Evolutionary conservation across 2,888 invertebrate genomes (phyloP), one percentile per base, ranked within the genome.

Genomic region (Coremacera marginata): DNA sequence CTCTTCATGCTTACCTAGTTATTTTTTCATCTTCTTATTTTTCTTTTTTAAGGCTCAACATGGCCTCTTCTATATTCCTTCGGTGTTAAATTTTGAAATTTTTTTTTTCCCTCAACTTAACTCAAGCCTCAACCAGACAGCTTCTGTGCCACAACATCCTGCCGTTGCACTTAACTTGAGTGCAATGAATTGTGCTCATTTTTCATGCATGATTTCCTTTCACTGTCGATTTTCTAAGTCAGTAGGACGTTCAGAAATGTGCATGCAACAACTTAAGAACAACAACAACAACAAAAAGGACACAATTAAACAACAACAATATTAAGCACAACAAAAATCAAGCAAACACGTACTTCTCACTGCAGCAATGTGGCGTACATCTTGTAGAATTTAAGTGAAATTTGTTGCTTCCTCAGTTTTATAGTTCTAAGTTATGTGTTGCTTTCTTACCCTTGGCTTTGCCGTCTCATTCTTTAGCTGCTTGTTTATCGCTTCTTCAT

Each of bases 161-260:
- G 16, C 49, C 22, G 67, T 22, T 44, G 49, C 67, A 67, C 67
- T 67, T 49, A 44, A n/a, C 22, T 16, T 14, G 49, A 70, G 70
- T 70, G 51, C 70, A 70, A 70, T 70, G 70, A 52, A 70, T 70
- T 70, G 52, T 52, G 70, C 52, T 70, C 22, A 70, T 70, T 52
- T 52, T 51, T 70, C 51, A 70, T 70, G 70, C 51, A 70, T 70
- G 70, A 70, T 67, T 62, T 27, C 14, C 22, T 25, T 67, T 67
- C 44, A 67, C 67, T 67, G 67, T 67, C 67, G 67, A 67, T 67
- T 67, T 67, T 67, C 67, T 67, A 67, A 67, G 67, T 67, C 67
- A 67, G 67, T 67, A 67, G 67, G 37, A 67, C 67, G 67, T 62
- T 62, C 14, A 62, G 60, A 62, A 11, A 27, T 44, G 44, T 62